These are phyloP conservation scores for Hirtodrosophila cameraria DNA, from an alignment of 2,888 invertebrate genomes.

Conservation along the genomic window DNA sequence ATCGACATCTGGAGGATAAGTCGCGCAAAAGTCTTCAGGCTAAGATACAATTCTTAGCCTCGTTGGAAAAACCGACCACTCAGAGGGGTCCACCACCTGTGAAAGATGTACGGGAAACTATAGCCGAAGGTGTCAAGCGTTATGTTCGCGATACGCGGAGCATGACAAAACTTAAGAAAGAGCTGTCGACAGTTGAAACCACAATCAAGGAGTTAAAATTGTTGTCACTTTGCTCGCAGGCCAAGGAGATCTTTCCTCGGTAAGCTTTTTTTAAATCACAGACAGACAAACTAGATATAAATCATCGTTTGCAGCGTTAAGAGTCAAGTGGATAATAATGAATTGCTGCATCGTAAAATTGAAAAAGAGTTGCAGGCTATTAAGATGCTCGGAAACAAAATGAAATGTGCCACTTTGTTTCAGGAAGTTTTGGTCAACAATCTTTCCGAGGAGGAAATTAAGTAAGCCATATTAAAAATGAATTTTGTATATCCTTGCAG, in stretches of 20 bases:
- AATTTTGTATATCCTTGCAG: too few species aligned
- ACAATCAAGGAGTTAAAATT: slow-evolving; percentile 82
- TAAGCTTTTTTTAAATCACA: too few species aligned
- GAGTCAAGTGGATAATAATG: slow-evolving; percentile 80
- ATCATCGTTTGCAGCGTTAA: slow-evolving; percentile 71
- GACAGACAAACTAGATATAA: background rate
- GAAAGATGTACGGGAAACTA: slow-evolving; percentile 27
- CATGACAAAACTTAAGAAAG: slow-evolving; percentile 79
- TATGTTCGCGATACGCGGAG: slow-evolving; percentile 83
- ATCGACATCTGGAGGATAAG: slow-evolving; percentile 76
- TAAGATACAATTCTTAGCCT: slow-evolving; percentile 70
- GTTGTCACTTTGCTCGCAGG: slow-evolving; percentile 81
- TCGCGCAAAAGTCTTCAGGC: slow-evolving; percentile 71
- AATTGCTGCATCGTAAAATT: slow-evolving; percentile 75
- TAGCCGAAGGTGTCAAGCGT: slow-evolving; percentile 62
- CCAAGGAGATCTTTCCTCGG: slow-evolving; percentile 82
- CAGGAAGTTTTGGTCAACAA: slow-evolving; percentile 79
- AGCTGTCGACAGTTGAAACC: slow-evolving; percentile 78
- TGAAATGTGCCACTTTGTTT: slow-evolving; percentile 73
- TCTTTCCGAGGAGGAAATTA: slow-evolving; percentile 79
- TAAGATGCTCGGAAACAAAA: slow-evolving; percentile 72
- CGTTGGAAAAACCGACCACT: slow-evolving; percentile 49
- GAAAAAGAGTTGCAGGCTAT: slow-evolving; percentile 73
- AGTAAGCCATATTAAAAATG: slow-evolving; percentile 62
- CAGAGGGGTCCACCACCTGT: background rate